These are phyloP conservation scores for Laterallus jamaicensis DNA, from an alignment of 2,113 vertebrate species.

Conservation along the genomic window DNA sequence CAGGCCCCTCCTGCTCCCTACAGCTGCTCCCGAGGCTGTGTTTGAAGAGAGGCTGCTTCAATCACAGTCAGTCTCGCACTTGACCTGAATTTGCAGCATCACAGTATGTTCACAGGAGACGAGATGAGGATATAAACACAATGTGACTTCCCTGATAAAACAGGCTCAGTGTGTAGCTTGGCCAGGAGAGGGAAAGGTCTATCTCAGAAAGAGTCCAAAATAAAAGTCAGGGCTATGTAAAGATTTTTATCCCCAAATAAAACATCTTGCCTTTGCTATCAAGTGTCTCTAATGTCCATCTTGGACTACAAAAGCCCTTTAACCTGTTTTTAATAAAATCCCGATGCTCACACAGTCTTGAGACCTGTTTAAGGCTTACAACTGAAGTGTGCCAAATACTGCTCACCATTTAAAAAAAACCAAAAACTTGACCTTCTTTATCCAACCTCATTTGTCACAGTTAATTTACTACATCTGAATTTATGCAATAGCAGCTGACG, in stretches of 20 bases:
- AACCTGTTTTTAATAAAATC: background rate
- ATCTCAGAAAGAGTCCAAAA: background rate
- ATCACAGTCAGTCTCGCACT: background rate
- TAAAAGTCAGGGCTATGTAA: background rate
- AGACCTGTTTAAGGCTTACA: background rate
- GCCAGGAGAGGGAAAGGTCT: background rate
- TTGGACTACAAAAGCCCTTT: background rate
- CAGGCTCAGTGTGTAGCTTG: background rate
- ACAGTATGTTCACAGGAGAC: rapidly evolving
- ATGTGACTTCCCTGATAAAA: background rate
- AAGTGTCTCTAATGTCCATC: rapidly evolving
- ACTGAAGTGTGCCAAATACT: background rate
- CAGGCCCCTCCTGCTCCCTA: background rate
- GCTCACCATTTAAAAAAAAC: background rate
- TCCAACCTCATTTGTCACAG: background rate
- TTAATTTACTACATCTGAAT: background rate
- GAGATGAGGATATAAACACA: background rate
- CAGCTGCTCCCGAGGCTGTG: rapidly evolving
- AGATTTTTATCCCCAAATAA: background rate
- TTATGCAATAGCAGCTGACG: background rate
- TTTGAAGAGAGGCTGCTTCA: background rate
- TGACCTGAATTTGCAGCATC: background rate
- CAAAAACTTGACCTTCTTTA: background rate
- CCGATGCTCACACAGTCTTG: background rate
- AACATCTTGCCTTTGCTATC: rapidly evolving